Percentiles rank a stretch among this genome's conserved stretches.
Conservation (phyloP, 2,888 invertebrate genomes). For the Stegophylla sp. region DNA sequence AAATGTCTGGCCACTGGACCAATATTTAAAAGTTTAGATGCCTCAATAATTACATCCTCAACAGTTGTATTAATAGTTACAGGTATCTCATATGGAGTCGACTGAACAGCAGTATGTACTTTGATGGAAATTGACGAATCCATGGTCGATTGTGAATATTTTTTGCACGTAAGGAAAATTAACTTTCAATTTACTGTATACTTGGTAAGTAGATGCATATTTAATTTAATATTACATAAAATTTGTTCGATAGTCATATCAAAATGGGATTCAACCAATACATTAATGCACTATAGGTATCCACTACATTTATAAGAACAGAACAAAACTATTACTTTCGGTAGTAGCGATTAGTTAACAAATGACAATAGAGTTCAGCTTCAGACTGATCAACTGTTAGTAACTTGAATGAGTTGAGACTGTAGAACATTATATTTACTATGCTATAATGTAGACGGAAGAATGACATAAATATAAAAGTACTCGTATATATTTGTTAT, state of each 20-base stretch:
- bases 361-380: too few relatives aligned
- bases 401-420: too few relatives aligned
- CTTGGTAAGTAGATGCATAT: not conserved
- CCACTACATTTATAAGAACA: not conserved
- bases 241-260: not conserved
- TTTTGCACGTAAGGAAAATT: not conserved
- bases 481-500: not conserved
- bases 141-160: not conserved
- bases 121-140: conserved; percentile 49
- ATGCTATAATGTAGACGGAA: too few relatives aligned
- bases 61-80: conserved; percentile 66
- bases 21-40: conserved; percentile 77
- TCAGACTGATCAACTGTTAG: too few relatives aligned
- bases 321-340: not conserved
- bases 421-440: too few relatives aligned
- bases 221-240: not conserved
- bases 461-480: not conserved
- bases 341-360: not conserved
- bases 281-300: not conserved
- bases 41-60: conserved; percentile 75
- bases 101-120: conserved; percentile 44
- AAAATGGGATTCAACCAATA: not conserved
- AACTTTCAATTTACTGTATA: not conserved
- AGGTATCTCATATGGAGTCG: conserved; percentile 50
- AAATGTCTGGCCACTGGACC: conserved; percentile 79